phyloP scores from a whole-genome alignment of 2,888 invertebrate genomes.

The Dermolepida albohirtum region DNA sequence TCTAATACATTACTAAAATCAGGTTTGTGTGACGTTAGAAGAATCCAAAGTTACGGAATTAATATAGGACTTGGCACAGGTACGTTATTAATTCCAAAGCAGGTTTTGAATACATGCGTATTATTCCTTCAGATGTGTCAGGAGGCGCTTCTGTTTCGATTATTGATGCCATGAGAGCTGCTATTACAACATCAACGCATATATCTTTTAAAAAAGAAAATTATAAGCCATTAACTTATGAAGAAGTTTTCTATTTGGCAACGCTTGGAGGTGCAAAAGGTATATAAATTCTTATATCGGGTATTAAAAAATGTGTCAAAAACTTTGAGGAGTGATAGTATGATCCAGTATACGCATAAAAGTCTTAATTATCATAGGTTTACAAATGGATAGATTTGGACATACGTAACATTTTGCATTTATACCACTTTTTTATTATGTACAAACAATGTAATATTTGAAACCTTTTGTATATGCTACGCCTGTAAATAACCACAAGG shows the following conservation, averaged over 20 bases:
- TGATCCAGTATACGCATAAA: no score
- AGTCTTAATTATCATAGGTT: no score
- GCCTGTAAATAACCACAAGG: no score
- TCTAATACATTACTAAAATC: slow-evolving; percentile 86
- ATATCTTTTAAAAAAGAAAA: slow-evolving; percentile 68
- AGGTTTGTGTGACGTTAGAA: slow-evolving; percentile 82
- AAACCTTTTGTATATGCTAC: no score
- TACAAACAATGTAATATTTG: no score
- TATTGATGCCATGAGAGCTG: slow-evolving; percentile 78
- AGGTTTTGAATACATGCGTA: not conserved
- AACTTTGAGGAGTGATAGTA: no score
- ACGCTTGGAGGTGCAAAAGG: slow-evolving; percentile 89
- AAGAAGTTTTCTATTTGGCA: slow-evolving; percentile 85
- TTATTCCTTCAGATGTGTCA: slow-evolving; percentile 75
- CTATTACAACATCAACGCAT: slow-evolving; percentile 80
- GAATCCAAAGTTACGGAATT: slow-evolving; percentile 72
- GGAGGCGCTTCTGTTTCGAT: slow-evolving; percentile 85
- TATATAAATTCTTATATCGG: no score
- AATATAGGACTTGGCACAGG: slow-evolving; percentile 90
- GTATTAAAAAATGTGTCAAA: no score
- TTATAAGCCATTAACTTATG: slow-evolving; percentile 72
- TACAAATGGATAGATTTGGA: no score
- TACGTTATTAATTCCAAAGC: slow-evolving; percentile 56
- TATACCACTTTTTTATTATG: no score
- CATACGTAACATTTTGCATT: no score